Evolutionary conservation across 2,797 vertebrate genomes (phyloP), one percentile per base, ranked within the genome.

Genomic region (Acrossocheilus fasciatus): DNA sequence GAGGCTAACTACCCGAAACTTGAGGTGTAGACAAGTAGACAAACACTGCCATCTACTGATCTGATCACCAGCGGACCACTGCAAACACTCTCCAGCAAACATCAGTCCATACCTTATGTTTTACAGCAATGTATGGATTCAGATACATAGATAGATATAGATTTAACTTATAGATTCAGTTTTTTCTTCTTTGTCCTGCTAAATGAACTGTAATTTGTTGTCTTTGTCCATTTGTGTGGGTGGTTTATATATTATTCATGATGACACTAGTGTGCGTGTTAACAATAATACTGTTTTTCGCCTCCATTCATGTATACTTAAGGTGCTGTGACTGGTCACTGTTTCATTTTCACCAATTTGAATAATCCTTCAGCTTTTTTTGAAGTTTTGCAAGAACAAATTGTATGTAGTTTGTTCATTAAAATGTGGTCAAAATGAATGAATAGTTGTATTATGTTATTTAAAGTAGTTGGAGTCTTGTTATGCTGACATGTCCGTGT

Each of bases 21-120:
- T 1, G 18, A 17, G 2, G 30, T 30, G 30, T 30, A 30, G 30
- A 30, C 30, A 30, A 30, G 75, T 57, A 50, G 36, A 14, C 34
- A 45, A 20, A 83, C 34, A 36, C 78, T 92, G 92, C 92, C 94
- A 91, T 86, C 95, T 95, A 89, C 80, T 93, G 96, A 20, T 41
- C 80, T 93, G 96, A 20, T 34, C 14, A 23, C 6, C 62, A 17
- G 26, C 14, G 14, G 3, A 66, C 26, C 62, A 30, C 59, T 64
- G 17, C 62, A 34, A 41, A 26, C 14, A 41, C 34, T 36, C 15
- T 39, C 3, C 17, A 77, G 26, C 1, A 14, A 64, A 30, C 23
- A 23, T 0, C 0, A 23, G 18, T 4, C 7, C 39, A 72, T 30
- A 17, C 26, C 12, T 41, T 70, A 52, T 26, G 6, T 36, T 36